Base-by-base conservation (phyloP, 2,888 invertebrate genomes). In the Eupsilia transversa region DNA sequence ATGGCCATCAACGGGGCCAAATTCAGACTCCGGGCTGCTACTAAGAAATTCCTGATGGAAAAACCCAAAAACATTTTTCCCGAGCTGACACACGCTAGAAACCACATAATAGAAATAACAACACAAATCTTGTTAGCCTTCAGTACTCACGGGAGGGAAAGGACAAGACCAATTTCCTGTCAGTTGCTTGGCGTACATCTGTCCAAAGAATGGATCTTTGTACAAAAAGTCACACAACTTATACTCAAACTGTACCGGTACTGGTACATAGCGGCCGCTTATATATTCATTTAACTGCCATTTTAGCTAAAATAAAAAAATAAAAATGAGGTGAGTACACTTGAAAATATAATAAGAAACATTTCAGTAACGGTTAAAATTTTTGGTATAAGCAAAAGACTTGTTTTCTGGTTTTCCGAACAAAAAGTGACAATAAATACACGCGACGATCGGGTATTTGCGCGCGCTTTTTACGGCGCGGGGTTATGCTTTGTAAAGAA, bases 131-230 rank as follows among this genome's bases (percentile, higher is more conserved):
- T 49, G 20, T 10, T 35, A 52, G 6, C 2, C 3, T 33, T 46
- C 1, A 49, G 35, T 54, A 72, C 85, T 80, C 68, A 86, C 84
- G 1, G 84, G 54, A 35, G 85, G 82, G 33, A 83, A 87, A 5
- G 87, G 87, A 54, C 86, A 87, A 0, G 81, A 76, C 80, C 80
- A 83, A 66, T 87, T 86, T 5, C 52, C 73, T 1, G 64, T 54
- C 9, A 86, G 27, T 52, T 87, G 87, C 46, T 83, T 87, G 20
- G 85, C 84, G 49, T 82, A 86, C 87, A 87, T 87, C 52, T 82
- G 82, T 2, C 87, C 87, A 46, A 87, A 79, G 52, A 79, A 87
- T 23, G 80, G 86, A 30, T 87, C 87, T 41, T 85, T 85, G 52
- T 83, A 79, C 23, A 87, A 72, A 74, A 84, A 87, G 63, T 87